Evolutionary conservation across 2,888 invertebrate species (phyloP).

Genomic region (Psylliodes chrysocephalus): DNA sequence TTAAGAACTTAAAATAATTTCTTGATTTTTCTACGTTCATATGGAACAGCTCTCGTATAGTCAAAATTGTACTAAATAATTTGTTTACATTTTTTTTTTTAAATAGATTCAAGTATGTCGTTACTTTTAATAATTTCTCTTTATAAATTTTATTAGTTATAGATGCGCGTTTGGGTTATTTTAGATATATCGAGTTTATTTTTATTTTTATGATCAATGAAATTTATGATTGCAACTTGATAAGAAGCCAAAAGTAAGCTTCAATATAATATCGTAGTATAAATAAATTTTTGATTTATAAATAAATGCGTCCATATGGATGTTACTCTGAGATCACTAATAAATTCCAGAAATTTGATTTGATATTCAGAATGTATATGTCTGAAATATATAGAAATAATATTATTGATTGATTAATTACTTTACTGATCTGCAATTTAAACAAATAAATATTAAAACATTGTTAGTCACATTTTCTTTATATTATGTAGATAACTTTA

Average conservation of each 20-base stretch:
- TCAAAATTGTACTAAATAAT: too few species aligned
- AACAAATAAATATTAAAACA: too few species aligned
- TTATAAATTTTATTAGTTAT: not conserved
- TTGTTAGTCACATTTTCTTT: conserved; percentile 25
- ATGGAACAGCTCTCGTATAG: too few species aligned
- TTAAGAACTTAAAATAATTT: too few species aligned
- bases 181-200: conserved; percentile 18
- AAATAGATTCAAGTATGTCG: too few species aligned
- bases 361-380: too few species aligned
- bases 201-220: conserved; percentile 24
- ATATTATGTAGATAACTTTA: conserved; percentile 25
- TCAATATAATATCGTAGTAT: conserved; percentile 17
- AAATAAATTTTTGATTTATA: conserved; percentile 22
- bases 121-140: not conserved
- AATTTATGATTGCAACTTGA: conserved; percentile 21
- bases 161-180: conserved; percentile 4
- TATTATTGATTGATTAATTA: too few species aligned
- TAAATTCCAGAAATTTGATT: not conserved
- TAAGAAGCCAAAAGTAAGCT: conserved; percentile 22
- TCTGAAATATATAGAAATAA: too few species aligned
- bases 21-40: too few species aligned
- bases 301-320: conserved; percentile 5
- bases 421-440: too few species aligned
- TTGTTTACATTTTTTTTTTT: too few species aligned
- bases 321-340: not conserved